A percentile compares a stretch with the other conserved stretches of the same genome.
phyloP scores from a whole-genome alignment of 2,797 vertebrate genomes.

The Eupleurogrammus muticus region DNA sequence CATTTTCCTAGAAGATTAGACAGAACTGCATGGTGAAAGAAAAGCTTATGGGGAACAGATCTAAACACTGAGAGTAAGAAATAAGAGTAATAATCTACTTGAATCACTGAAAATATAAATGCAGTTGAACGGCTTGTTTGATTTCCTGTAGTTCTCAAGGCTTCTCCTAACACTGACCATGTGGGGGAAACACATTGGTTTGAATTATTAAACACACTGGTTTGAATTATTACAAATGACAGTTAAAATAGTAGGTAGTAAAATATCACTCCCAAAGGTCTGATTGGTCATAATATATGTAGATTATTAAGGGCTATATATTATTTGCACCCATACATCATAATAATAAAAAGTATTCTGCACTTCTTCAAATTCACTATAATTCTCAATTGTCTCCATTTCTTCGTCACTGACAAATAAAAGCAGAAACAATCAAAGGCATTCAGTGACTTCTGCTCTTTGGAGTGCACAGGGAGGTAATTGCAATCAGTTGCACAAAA shows the following conservation, averaged over 20 bases:
- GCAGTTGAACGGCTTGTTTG: too few relatives aligned
- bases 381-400: not conserved
- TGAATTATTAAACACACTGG: conserved; percentile 11
- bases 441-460: conserved; percentile 28
- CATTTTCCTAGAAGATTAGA: too few relatives aligned
- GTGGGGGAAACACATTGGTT: not conserved
- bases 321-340: conserved; percentile 5
- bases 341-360: conserved; percentile 10
- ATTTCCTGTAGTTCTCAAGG: too few relatives aligned
- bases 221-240: conserved; percentile 11
- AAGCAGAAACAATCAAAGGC: conserved; percentile 21
- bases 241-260: not conserved
- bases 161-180: not conserved
- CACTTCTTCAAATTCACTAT: not conserved
- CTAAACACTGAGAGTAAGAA: too few relatives aligned
- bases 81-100: too few relatives aligned
- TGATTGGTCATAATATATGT: not conserved
- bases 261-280: not conserved
- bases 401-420: conserved; percentile 21
- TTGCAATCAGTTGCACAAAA: conserved; percentile 45
- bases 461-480: conserved; percentile 30
- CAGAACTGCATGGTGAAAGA: too few relatives aligned
- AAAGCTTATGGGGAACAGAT: too few relatives aligned
- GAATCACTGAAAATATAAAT: too few relatives aligned
- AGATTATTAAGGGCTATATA: not conserved